Conservation (phyloP, 1,140 invertebrate species). For the Bombus confusus region DNA sequence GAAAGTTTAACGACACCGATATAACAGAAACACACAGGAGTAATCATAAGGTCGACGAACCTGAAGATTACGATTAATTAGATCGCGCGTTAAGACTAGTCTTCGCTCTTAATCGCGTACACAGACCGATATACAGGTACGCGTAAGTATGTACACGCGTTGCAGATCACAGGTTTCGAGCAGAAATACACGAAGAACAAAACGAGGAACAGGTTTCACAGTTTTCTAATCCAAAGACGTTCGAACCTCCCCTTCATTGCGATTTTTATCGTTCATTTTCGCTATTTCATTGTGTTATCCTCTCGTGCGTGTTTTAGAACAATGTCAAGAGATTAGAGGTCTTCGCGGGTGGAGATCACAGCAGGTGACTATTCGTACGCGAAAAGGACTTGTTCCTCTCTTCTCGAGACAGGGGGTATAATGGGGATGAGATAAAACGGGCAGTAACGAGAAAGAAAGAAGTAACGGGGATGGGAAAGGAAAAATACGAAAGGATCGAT, state of each 20-base stretch:
- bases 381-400: slow-evolving; percentile 59
- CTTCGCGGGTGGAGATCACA: slow-evolving; percentile 11
- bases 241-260: background rate
- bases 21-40: background rate
- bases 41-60: slow-evolving; percentile 6
- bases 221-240: slow-evolving; percentile 48
- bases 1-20: slow-evolving; percentile 22
- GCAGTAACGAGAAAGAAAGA: slow-evolving; percentile 26
- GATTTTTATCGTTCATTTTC: slow-evolving; percentile 52
- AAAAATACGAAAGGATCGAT: background rate
- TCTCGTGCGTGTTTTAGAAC: slow-evolving; percentile 65
- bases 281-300: slow-evolving; percentile 60
- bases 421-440: slow-evolving; percentile 18
- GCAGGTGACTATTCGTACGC: slow-evolving; percentile 23
- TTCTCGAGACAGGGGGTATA: slow-evolving; percentile 58
- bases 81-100: slow-evolving; percentile 21
- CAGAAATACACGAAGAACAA: slow-evolving; percentile 21
- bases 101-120: slow-evolving; percentile 13
- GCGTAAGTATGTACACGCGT: background rate
- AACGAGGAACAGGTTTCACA: slow-evolving; percentile 63
- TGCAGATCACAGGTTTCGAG: slow-evolving; percentile 15
- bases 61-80: slow-evolving; percentile 30
- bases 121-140: background rate
- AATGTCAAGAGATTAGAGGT: slow-evolving; percentile 44
- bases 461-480: background rate